Conservation (phyloP, 2,888 invertebrate species). For the Tholera decimalis region DNA sequence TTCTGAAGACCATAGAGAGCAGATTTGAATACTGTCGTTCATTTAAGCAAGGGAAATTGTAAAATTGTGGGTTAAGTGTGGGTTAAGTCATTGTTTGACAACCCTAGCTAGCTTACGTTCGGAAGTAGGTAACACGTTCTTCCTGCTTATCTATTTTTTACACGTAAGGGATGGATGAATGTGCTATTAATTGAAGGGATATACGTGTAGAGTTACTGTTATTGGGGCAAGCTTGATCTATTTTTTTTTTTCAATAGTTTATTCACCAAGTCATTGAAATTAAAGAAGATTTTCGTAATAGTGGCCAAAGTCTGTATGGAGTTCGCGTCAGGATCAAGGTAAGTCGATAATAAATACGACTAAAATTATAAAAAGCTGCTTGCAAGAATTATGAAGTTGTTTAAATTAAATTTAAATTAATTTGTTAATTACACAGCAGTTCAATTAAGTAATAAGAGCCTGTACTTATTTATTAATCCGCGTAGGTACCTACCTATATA, state of each 20-base stretch:
- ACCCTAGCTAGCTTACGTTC: conserved; percentile 73
- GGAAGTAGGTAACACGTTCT: conserved; percentile 77
- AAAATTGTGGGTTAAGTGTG: conserved; percentile 74
- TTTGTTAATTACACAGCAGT: conserved; percentile 24
- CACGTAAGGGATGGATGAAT: conserved; percentile 82
- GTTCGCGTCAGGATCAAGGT: conserved; percentile 5
- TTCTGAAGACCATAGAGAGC: conserved; percentile 59
- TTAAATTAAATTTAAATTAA: conserved; percentile 28
- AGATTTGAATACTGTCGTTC: conserved; percentile 56
- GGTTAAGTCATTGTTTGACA: conserved; percentile 79
- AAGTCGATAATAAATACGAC: conserved; percentile 22
- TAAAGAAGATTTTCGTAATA: conserved; percentile 33
- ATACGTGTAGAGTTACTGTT: conserved; percentile 75
- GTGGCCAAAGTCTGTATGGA: conserved; percentile 18
- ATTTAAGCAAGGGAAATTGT: conserved; percentile 50
- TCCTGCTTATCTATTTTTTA: conserved; percentile 84
- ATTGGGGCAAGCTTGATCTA: conserved; percentile 70
- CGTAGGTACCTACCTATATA: no score
- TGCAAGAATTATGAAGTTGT: conserved; percentile 25
- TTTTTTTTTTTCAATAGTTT: conserved; percentile 53
- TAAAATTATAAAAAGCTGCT: conserved; percentile 12
- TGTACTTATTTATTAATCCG: conserved; percentile 24
- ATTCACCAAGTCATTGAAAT: conserved; percentile 9
- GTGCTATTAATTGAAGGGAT: conserved; percentile 88
- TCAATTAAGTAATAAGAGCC: conserved; percentile 10